Base-by-base conservation (phyloP, 2,888 invertebrate species). In the Drosophila fulvimacula region DNA sequence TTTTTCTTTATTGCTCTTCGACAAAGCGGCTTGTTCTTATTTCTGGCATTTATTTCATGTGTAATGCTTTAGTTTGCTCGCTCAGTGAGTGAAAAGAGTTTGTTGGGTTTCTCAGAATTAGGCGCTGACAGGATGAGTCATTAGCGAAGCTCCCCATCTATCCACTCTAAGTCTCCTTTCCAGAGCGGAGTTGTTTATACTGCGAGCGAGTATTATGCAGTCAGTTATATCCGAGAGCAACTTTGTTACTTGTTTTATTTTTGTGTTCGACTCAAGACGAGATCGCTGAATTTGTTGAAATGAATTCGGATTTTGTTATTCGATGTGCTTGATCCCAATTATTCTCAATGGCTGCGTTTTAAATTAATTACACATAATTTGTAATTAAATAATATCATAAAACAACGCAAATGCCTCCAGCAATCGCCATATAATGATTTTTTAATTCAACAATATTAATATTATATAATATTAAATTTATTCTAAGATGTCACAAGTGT, bases 21-120 rank as follows among this genome's bases (percentile, higher is more conserved):
- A 17, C 48, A 48, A 52, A 52, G 51, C 51, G 65, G 69, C 51
- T 51, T 79, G 82, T 77, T 88, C 82, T 79, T 71, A 70, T 74
- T 82, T 78, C 60, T 51, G 58, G 48, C 68, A 58, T 69, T 72
- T 74, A 70, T 79, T 82, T 81, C 2, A 17, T 13, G 48, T 30
- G 30, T 30, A 48, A 48, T 48, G 48, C 17, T 17, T 48, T 3
- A 17, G 6, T 48, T 30, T 32, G 13, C 30, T 19, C 48, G 48
- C 30, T 48, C 19, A 0, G 17, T 3, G 7, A 48, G 48, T 19
- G 32, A 48, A 7, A 48, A 13, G 48, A 32, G 48, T 48, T 19
- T 48, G 1, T 32, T 48, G 30, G 48, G 1, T 30, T 27, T 30
- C 24, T 30, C 24, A 2, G n/a, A 10, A 1, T 27, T 27, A 7